Evolutionary conservation across 2,888 invertebrate species (phyloP).

Genomic region (Zhuqinia jingwanae): DNA sequence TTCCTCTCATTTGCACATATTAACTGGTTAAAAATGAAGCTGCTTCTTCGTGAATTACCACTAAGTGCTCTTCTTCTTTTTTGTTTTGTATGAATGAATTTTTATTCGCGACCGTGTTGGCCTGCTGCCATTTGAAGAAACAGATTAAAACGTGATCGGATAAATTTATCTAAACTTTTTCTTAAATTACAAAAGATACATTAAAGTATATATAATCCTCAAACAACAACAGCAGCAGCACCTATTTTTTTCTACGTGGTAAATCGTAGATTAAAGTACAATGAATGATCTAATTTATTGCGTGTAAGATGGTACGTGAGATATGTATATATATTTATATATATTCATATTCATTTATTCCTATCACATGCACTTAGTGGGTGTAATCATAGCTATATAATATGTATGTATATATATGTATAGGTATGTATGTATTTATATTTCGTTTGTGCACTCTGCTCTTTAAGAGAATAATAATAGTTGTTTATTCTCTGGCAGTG

Average conservation of each 20-base stretch:
- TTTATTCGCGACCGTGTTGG: constrained; percentile 22
- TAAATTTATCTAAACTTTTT: constrained; percentile 10
- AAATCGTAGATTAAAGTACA: constrained; percentile 2
- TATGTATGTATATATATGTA: constrained; percentile 20
- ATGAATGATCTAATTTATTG: constrained; percentile 42
- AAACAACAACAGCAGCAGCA: not conserved
- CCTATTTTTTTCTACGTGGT: constrained; percentile 20
- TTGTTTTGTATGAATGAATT: constrained; percentile 31
- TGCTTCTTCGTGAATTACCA: no score
- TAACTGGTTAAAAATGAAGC: no score
- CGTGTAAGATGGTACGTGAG: constrained; percentile 47
- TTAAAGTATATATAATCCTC: constrained; percentile 8
- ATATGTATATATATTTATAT: constrained; percentile 9
- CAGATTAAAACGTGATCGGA: constrained; percentile 1
- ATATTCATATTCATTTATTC: not conserved
- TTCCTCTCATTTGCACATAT: no score
- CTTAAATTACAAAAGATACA: constrained; percentile 35
- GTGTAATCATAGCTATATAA: no score
- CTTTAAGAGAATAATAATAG: no score
- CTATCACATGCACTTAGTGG: no score
- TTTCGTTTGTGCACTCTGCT: no score
- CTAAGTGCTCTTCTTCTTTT: no score
- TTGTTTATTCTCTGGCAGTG: not conserved
- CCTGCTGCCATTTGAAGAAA: constrained; percentile 12
- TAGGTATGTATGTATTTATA: not conserved